phyloP scores from a whole-genome alignment of 2,113 vertebrate species.

The Gymnocephalus cernua region DNA sequence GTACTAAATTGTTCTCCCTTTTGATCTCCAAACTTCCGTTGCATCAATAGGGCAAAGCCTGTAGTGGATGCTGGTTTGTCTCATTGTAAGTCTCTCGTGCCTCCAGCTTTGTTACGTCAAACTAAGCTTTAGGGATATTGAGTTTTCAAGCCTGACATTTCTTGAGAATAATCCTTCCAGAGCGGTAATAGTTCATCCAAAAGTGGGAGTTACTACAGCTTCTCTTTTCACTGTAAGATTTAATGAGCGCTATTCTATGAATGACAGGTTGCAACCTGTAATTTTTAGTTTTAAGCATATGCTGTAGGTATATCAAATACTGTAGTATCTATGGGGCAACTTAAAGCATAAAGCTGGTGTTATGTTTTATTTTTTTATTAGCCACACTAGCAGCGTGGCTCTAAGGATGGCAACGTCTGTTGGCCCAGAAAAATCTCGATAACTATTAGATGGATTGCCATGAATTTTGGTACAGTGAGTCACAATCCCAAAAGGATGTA shows the following conservation, averaged over 20 bases:
- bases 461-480: not conserved
- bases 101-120: constrained; percentile 9
- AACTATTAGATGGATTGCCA: not conserved
- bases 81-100: not conserved
- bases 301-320: not conserved
- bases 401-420: not conserved
- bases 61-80: not conserved
- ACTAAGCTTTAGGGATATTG: constrained; percentile 3
- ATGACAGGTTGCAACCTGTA: constrained; percentile 29
- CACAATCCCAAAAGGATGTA: not conserved
- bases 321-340: not conserved
- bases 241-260: constrained; percentile 44
- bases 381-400: not conserved
- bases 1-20: constrained; percentile 9
- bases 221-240: constrained; percentile 4
- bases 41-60: constrained; percentile 18
- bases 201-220: not conserved
- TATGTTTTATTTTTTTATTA: not conserved
- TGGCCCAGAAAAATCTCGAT: not conserved
- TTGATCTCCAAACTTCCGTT: constrained; percentile 13
- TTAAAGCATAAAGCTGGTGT: not conserved
- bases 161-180: constrained; percentile 33
- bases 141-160: constrained; percentile 23
- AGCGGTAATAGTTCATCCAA: constrained; percentile 22
- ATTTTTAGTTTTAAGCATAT: not conserved